phyloP scores from a whole-genome alignment of 2,888 invertebrate species.

The Orchestes rusci region DNA sequence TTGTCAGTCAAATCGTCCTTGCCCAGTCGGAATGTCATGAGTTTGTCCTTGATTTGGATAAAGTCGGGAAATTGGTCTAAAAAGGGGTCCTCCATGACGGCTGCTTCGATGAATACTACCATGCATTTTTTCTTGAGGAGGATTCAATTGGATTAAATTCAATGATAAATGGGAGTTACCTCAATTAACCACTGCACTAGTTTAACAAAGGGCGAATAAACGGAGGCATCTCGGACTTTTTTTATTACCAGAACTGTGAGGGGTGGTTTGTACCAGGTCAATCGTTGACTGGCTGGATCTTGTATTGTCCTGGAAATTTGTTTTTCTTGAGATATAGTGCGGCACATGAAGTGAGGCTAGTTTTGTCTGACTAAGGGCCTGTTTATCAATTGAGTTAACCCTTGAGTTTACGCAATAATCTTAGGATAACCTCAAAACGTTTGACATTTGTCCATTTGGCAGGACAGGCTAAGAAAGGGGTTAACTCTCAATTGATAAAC shows the following conservation, averaged over 20 bases:
- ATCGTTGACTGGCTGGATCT: constrained; percentile 92
- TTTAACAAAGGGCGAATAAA: constrained; percentile 85
- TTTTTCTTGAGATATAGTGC: too few relatives aligned
- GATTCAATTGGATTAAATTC: neutral
- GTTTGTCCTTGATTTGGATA: constrained; percentile 66
- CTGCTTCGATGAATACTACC: constrained; percentile 91
- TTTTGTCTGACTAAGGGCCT: too few relatives aligned
- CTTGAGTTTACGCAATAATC: too few relatives aligned
- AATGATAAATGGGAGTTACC: constrained; percentile 51
- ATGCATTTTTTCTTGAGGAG: constrained; percentile 79
- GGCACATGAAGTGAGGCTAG: too few relatives aligned
- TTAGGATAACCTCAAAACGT: too few relatives aligned
- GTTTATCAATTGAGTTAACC: neutral
- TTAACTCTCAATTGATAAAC: too few relatives aligned
- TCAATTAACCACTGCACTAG: constrained; percentile 88
- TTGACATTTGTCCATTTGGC: too few relatives aligned
- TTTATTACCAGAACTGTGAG: constrained; percentile 95
- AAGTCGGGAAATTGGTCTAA: constrained; percentile 71
- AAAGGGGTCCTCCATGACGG: constrained; percentile 78
- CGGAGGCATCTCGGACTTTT: constrained; percentile 87
- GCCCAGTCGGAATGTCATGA: constrained; percentile 83
- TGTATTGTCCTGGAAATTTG: constrained; percentile 80
- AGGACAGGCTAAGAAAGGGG: constrained; percentile 7
- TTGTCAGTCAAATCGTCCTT: constrained; percentile 93
- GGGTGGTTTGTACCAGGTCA: constrained; percentile 96